Evolutionary conservation across 1,140 invertebrate species (phyloP).

Genomic region (Dufourea novaeangliae): DNA sequence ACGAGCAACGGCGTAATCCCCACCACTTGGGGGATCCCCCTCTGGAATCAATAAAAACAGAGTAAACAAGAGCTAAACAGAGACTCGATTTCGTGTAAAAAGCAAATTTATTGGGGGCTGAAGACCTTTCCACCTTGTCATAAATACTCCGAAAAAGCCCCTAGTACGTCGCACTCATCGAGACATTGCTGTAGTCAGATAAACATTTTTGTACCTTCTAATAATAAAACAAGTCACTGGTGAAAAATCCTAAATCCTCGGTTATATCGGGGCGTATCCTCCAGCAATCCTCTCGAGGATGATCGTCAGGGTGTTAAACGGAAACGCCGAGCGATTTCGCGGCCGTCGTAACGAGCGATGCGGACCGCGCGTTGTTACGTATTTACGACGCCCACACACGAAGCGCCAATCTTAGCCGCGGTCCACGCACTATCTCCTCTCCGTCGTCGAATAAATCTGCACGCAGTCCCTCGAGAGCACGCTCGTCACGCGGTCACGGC

Average conservation of each 20-base stretch:
- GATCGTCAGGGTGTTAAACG: not conserved
- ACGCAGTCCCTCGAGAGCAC: not conserved
- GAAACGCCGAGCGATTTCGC: not conserved
- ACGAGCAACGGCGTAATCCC: too few relatives aligned
- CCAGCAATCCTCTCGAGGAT: not conserved
- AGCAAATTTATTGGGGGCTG: too few relatives aligned
- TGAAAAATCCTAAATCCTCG: not conserved
- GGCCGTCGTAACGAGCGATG: not conserved
- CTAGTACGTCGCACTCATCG: too few relatives aligned
- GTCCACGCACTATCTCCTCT: not conserved
- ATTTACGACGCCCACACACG: constrained; percentile 1
- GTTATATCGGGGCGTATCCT: not conserved
- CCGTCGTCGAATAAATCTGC: not conserved
- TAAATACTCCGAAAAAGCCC: too few relatives aligned
- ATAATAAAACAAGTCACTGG: too few relatives aligned
- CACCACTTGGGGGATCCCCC: too few relatives aligned
- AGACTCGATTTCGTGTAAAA: too few relatives aligned
- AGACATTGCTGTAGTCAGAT: too few relatives aligned
- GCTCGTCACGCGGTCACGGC: not conserved
- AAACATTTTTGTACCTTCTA: too few relatives aligned
- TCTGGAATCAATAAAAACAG: too few relatives aligned
- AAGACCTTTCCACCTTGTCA: too few relatives aligned
- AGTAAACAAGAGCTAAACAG: too few relatives aligned
- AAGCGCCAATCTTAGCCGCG: not conserved
- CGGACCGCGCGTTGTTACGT: not conserved